These are phyloP conservation scores for Anticlea derivata DNA, from an alignment of 2,888 invertebrate genomes.

Conservation along the genomic window DNA sequence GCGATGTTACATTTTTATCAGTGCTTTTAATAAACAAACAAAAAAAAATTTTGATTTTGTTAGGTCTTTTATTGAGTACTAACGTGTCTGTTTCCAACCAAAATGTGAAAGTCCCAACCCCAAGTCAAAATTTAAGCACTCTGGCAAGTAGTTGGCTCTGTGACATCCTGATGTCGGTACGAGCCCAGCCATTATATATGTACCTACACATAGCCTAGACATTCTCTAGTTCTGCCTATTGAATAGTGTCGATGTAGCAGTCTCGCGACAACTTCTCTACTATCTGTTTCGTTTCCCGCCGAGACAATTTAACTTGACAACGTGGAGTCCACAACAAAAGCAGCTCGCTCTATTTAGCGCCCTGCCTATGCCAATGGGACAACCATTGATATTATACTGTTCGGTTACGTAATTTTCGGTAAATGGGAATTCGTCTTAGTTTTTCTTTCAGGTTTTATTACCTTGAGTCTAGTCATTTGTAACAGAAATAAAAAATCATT, in stretches of 20 bases:
- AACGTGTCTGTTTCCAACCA: too few relatives aligned
- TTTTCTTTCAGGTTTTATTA: neutral
- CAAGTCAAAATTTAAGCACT: too few relatives aligned
- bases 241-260: conserved; percentile 74
- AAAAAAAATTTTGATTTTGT: too few relatives aligned
- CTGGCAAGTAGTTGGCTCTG: neutral
- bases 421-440: conserved; percentile 18
- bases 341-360: conserved; percentile 73
- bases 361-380: conserved; percentile 55
- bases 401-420: conserved; percentile 25
- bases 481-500: too few relatives aligned
- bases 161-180: conserved; percentile 4
- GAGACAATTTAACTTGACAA: conserved; percentile 83
- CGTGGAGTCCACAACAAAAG: conserved; percentile 72
- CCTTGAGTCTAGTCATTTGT: too few relatives aligned
- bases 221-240: conserved; percentile 48
- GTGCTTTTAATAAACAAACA: too few relatives aligned
- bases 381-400: conserved; percentile 53
- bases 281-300: conserved; percentile 81
- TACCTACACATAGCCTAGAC: conserved; percentile 19
- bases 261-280: conserved; percentile 72
- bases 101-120: too few relatives aligned
- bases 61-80: too few relatives aligned
- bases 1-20: neutral
- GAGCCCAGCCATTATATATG: conserved; percentile 4